Conservation (phyloP, 1,140 invertebrate species). For the Brachionus plicatilis region DNA sequence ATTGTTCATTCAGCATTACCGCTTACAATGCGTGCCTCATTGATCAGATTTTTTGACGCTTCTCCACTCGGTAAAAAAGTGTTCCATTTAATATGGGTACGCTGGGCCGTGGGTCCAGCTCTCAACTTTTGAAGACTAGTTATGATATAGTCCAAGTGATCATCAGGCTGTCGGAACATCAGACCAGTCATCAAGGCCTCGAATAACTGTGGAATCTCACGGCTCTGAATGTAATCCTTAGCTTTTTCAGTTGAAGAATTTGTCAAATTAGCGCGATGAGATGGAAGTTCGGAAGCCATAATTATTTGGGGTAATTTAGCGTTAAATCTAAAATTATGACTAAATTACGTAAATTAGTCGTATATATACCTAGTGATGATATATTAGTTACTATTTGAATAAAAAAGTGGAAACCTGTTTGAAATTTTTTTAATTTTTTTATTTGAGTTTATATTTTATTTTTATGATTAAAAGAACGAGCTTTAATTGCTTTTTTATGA, state of each 20-base stretch:
- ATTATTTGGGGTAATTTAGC: not conserved
- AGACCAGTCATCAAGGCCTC: slow-evolving; percentile 56
- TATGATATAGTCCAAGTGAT: slow-evolving; percentile 53
- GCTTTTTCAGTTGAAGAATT: slow-evolving; percentile 47
- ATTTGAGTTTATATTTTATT: not conserved
- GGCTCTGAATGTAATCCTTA: slow-evolving; percentile 52
- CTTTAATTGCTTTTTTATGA: not conserved
- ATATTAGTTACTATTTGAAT: not conserved
- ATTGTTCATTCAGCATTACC: slow-evolving; percentile 4
- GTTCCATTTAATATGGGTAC: slow-evolving; percentile 34
- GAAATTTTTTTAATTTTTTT: not conserved
- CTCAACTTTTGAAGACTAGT: slow-evolving; percentile 51
- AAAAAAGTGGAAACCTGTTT: not conserved
- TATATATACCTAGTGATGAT: not conserved
- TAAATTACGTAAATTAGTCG: not conserved
- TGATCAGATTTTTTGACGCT: not conserved
- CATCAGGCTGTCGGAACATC: slow-evolving; percentile 54
- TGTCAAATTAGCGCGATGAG: slow-evolving; percentile 13
- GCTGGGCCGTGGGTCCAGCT: not conserved
- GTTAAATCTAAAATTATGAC: not conserved
- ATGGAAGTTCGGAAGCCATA: slow-evolving; percentile 35
- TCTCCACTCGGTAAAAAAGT: slow-evolving; percentile 7
- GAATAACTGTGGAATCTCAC: slow-evolving; percentile 54
- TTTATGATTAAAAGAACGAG: not conserved
- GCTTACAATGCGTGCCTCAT: slow-evolving; percentile 24